These are phyloP conservation scores for Tragelaphus scriptus DNA, from an alignment of 2,113 vertebrate genomes.

Conservation along the genomic window DNA sequence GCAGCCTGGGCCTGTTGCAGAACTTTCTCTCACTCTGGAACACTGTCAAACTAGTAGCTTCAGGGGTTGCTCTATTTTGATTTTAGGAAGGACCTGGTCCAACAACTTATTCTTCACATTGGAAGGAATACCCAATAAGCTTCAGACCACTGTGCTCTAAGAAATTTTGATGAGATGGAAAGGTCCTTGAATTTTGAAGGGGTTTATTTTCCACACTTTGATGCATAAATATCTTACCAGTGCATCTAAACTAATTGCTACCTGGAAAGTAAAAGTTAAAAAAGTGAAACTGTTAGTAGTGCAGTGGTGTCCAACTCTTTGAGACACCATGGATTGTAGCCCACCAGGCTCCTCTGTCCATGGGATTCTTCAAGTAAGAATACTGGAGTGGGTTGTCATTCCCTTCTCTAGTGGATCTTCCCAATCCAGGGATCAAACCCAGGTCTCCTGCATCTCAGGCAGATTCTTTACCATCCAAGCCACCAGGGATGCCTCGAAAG, in stretches of 20 bases:
- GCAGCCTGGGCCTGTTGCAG: not conserved
- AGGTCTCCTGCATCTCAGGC: not conserved
- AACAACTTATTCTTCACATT: not conserved
- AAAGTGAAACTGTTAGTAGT: not conserved
- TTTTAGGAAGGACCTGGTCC: not conserved
- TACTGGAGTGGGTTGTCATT: not conserved
- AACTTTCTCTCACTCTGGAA: not conserved
- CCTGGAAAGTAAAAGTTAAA: not conserved
- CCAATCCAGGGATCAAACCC: not conserved
- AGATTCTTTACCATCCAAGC: not conserved
- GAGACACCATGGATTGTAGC: not conserved
- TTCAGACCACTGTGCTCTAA: not conserved
- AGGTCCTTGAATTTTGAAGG: not conserved
- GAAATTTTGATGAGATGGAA: not conserved
- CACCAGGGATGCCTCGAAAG: accelerated
- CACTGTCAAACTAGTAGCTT: not conserved
- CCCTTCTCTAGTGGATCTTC: not conserved
- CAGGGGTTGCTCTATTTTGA: not conserved
- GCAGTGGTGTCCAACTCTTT: not conserved
- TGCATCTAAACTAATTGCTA: not conserved
- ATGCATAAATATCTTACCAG: not conserved
- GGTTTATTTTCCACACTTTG: not conserved
- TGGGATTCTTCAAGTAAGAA: not conserved
- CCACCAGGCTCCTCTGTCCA: not conserved
- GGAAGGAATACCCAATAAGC: not conserved